Evolutionary conservation across 2,888 invertebrate genomes (phyloP).

Genomic region (Pegoplata infirma): DNA sequence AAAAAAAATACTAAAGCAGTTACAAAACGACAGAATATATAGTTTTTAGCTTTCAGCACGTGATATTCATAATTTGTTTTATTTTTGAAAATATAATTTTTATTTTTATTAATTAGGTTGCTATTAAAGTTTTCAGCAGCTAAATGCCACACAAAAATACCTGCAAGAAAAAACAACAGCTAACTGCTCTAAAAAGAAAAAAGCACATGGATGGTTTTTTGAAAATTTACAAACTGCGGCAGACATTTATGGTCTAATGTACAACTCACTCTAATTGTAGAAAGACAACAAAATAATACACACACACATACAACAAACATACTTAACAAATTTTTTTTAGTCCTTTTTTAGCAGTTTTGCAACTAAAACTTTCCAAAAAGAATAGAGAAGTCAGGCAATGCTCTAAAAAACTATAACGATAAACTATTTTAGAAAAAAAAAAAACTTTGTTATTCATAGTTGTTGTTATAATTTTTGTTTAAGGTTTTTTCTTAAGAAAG

Average conservation of each 20-base stretch:
- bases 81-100: constrained; percentile 59
- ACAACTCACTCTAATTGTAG: constrained; percentile 19
- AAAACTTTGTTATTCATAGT: constrained; percentile 33
- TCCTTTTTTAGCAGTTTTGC: neutral
- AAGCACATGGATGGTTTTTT: neutral
- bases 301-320: constrained; percentile 2
- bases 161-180: constrained; percentile 51
- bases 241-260: constrained; percentile 63
- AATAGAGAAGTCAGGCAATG: constrained; percentile 54
- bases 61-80: constrained; percentile 68
- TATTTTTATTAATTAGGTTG: constrained; percentile 75
- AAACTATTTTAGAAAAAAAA: constrained; percentile 68
- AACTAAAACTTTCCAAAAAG: neutral
- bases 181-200: too few species aligned
- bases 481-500: constrained; percentile 51
- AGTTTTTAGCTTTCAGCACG: constrained; percentile 66
- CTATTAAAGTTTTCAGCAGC: constrained; percentile 69
- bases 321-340: constrained; percentile 9
- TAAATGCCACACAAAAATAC: constrained; percentile 56
- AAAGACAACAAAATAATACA: constrained; percentile 22
- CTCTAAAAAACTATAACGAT: constrained; percentile 65
- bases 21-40: constrained; percentile 47
- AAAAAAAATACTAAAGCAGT: too few species aligned
- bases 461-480: constrained; percentile 22
- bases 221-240: constrained; percentile 54